These are phyloP conservation scores for Glaucomys volans DNA, from an alignment of 2,113 vertebrate species.

Conservation along the genomic window DNA sequence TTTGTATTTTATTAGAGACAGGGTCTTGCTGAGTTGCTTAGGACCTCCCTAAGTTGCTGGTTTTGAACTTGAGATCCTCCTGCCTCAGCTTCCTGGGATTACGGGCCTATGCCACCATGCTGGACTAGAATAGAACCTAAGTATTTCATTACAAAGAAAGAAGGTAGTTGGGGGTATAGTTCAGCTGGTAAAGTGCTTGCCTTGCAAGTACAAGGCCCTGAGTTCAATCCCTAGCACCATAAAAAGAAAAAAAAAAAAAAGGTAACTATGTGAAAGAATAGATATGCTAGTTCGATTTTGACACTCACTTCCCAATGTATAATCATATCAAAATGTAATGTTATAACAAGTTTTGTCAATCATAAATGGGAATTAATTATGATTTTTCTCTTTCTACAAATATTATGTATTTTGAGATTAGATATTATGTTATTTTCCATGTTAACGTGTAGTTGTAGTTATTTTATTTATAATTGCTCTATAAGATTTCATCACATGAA, in stretches of 20 bases:
- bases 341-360: background rate
- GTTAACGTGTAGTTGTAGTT: background rate
- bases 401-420: constrained; percentile 15
- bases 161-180: too few species aligned
- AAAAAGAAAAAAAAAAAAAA: background rate
- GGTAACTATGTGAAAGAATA: too few species aligned
- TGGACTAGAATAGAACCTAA: too few species aligned
- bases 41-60: too few species aligned
- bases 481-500: background rate
- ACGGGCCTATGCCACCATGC: too few species aligned
- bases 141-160: background rate
- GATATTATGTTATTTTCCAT: background rate
- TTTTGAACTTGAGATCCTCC: too few species aligned
- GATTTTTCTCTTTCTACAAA: background rate
- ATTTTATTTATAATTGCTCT: background rate
- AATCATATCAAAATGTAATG: background rate
- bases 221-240: too few species aligned
- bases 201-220: too few species aligned
- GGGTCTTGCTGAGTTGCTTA: too few species aligned
- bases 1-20: too few species aligned
- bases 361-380: background rate
- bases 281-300: background rate
- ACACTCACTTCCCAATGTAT: background rate
- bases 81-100: too few species aligned
- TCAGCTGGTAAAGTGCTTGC: too few species aligned